Evolutionary conservation across 1,140 invertebrate genomes (phyloP), one percentile per base, ranked within the genome.

Genomic region (Drosophila pandora): DNA sequence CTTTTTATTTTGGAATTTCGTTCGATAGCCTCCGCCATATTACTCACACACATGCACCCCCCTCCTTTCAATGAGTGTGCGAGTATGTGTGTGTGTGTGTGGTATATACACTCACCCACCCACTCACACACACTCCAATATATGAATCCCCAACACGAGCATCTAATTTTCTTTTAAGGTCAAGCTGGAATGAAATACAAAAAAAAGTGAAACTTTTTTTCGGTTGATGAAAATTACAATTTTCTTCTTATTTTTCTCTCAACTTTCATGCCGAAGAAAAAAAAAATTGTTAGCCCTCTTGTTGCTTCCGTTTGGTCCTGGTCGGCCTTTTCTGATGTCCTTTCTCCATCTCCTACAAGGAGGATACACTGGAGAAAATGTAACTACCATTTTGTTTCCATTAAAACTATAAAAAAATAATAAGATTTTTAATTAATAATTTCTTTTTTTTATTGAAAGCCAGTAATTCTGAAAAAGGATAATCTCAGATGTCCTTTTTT

Each of bases 1-100:
- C 83, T 83, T 87, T 87, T 87, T 87, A 87, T 87, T 87, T 87
- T 87, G 83, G 83, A 87, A 88, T 87, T 88, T 88, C 28, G 65
- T 88, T 87, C 83, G 79, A 88, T 87, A 75, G 65, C 63, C 65
- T 59, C 45, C 21, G 43, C 43, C 43, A 47, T 47, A 47, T 78
- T 58, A 72, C 71, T 70, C 67, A 73, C 80, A 76, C 28, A 47
- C 68, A 65, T 41, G 47, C 47, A 60, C 7, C 43, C 21, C 43
- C 17, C 6, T 3, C 43, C 34, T 3, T 5, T n/a, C 10, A 12
- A 10, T 32, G 30, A 2, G 32, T 10, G 32, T 32, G 32, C 32
- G 32, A 2, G 25, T 28, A 2, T 32, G 32, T 28, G 25, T 32
- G 32, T 32, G 2, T 32, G 8, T 32, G 32, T 32, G 9, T 32